phyloP scores from a whole-genome alignment of 2,797 vertebrate genomes.

The Centropyge bicolor region DNA sequence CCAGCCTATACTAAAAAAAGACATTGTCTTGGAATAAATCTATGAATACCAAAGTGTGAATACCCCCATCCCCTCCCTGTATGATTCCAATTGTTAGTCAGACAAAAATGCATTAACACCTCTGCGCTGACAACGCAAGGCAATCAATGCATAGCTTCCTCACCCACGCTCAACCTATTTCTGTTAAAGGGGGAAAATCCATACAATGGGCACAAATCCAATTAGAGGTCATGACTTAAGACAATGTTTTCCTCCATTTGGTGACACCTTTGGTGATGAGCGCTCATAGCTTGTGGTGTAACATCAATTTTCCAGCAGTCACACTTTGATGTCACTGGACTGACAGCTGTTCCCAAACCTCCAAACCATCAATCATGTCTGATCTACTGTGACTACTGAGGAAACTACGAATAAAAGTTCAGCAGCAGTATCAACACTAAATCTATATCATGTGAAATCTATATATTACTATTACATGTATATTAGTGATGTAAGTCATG shows the following conservation, averaged over 20 bases:
- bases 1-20: conserved; percentile 19
- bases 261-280: conserved; percentile 9
- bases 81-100: conserved; percentile 45
- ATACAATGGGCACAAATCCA: conserved; percentile 30
- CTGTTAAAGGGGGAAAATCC: conserved; percentile 48
- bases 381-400: not conserved
- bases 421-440: not conserved
- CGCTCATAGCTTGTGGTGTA: conserved; percentile 7
- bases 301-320: not conserved
- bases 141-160: conserved; percentile 52
- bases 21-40: conserved; percentile 41
- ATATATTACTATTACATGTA: too few relatives aligned
- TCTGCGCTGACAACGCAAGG: conserved; percentile 52
- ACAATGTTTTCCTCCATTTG: not conserved
- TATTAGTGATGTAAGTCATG: too few relatives aligned
- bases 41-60: conserved; percentile 62
- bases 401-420: not conserved
- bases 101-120: conserved; percentile 64
- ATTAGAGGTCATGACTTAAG: conserved; percentile 24
- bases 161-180: conserved; percentile 47
- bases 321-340: not conserved
- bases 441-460: too few relatives aligned
- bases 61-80: conserved; percentile 22
- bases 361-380: not conserved
- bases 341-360: conserved; percentile 8